Conservation (phyloP, 92 coral and sea anemone species). For the Porites divaricata region DNA sequence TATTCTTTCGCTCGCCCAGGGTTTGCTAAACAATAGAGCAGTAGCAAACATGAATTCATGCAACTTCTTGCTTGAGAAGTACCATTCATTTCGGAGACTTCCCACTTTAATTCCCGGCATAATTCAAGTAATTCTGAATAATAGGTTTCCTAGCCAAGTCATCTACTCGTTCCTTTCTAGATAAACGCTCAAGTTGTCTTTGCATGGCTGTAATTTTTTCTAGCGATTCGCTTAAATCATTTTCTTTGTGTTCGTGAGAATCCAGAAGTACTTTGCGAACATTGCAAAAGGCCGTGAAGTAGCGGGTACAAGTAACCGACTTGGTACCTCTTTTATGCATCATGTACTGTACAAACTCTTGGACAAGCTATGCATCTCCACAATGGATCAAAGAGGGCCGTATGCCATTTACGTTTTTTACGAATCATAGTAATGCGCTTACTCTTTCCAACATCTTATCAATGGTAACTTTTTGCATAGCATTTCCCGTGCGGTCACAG, state of each 20-base stretch:
- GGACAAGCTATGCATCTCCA: not conserved
- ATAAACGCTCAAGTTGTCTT: not conserved
- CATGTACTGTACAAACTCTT: not conserved
- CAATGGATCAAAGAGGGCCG: not conserved
- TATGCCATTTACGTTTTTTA: not conserved
- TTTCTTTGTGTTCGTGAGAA: not conserved
- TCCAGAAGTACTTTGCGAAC: not conserved
- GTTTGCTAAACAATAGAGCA: not conserved
- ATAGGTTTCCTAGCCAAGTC: not conserved
- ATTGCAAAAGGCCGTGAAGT: not conserved
- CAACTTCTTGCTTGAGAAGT: not conserved
- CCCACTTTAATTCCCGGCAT: conserved; percentile 7
- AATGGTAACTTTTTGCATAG: not conserved
- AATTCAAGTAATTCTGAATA: conserved; percentile 1
- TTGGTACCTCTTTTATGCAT: not conserved
- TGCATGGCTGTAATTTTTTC: conserved; percentile 4
- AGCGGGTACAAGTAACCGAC: not conserved
- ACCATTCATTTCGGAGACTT: not conserved
- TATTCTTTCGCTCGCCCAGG: conserved; percentile 1
- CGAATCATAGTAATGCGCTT: not conserved
- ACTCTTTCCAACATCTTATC: conserved; percentile 2
- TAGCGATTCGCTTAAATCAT: not conserved
- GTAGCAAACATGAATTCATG: conserved; percentile 1
- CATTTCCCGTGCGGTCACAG: not conserved
- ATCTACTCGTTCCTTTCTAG: not conserved